These are phyloP conservation scores for Apeltes quadracus DNA, from an alignment of 2,113 vertebrate genomes.

Conservation along the genomic window DNA sequence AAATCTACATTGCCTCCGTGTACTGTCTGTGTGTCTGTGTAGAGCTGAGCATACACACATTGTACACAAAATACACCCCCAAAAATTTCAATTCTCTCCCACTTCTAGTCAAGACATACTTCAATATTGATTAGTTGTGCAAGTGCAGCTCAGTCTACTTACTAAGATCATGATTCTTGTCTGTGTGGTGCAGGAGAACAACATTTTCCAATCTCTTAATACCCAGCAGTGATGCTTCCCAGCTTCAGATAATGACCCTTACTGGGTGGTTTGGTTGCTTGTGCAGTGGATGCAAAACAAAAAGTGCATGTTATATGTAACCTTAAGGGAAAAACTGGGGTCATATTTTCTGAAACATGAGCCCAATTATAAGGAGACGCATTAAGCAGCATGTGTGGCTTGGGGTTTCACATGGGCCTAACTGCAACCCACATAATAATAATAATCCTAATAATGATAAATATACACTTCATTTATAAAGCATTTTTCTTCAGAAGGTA, in stretches of 20 bases:
- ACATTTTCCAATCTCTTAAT: constrained; percentile 7
- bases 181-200: constrained; percentile 7
- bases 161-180: neutral
- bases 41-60: too few species aligned
- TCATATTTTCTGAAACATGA: constrained; percentile 28
- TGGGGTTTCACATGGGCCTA: neutral
- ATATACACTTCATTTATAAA: neutral
- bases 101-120: constrained; percentile 10
- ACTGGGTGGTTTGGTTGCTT: constrained; percentile 34
- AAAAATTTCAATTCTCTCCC: constrained; percentile 16
- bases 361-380: constrained; percentile 41
- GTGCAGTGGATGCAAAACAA: constrained; percentile 52
- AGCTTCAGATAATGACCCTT: constrained; percentile 58
- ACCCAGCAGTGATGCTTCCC: constrained; percentile 29
- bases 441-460: neutral
- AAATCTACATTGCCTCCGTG: neutral
- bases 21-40: neutral
- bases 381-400: neutral
- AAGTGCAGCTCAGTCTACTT: constrained; percentile 5
- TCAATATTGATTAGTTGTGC: constrained; percentile 25
- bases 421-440: neutral
- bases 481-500: neutral
- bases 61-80: too few species aligned
- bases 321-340: constrained; percentile 18
- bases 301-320: constrained; percentile 26